Base-by-base conservation (phyloP, 2,888 invertebrate genomes). In the Polydrusus pterygomalis region DNA sequence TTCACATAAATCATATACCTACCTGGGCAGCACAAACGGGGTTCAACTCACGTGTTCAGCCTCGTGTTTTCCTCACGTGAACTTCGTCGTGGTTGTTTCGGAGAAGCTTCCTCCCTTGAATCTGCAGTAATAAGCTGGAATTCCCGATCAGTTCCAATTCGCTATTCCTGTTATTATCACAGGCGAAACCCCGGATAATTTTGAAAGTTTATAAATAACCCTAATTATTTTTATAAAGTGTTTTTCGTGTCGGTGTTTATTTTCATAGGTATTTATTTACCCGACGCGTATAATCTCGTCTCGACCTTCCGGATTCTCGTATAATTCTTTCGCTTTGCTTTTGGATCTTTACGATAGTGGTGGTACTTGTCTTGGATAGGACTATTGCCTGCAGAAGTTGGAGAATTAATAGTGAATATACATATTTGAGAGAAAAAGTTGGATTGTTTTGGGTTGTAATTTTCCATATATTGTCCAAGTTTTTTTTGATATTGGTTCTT, bases 21-120 rank as follows among this genome's bases (percentile, higher is more conserved):
- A n/a, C n/a, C n/a, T 30, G 70, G 17, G 63, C 72, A n/a, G n/a
- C n/a, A n/a, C n/a, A n/a, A n/a, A 72, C 72, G 64, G 72, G 51
- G 58, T 45, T 18, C 18, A 13, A 62, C 7, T 77, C 88, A 87
- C 86, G 86, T 86, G 85, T 82, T 78, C 38, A 45, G 77, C 80
- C 84, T 82, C 87, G 86, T 87, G 88, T 86, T 82, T 78, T 80
- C 5, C 81, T 84, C 86, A 85, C 87, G 89, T 90, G 89, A 87
- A 86, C 85, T 85, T 84, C 86, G 83, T 79, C 82, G 86, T 87
- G 88, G 82, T 88, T 89, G 34, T 34, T 34, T 34, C 2, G 84
- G 85, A 86, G 79, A 78, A 77, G 77, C 74, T 80, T 78, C 77
- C 79, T 80, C 78, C 77, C 79, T 78, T 74, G 78, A 78, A 79